These are phyloP conservation scores for Isotomurus palustris DNA, from an alignment of 2,888 invertebrate genomes.

Conservation along the genomic window DNA sequence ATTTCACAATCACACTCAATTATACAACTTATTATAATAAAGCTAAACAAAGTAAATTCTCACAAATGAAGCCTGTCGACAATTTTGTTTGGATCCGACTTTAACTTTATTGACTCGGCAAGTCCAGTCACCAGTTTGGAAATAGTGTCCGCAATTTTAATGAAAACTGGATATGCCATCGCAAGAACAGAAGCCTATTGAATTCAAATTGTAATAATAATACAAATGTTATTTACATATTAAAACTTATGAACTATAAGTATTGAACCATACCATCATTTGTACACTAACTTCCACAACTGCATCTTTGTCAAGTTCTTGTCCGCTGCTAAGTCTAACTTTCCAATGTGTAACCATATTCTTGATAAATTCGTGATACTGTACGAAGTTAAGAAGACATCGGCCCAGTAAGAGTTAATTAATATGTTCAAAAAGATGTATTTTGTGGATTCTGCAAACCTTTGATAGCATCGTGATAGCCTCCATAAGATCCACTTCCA, in stretches of 20 bases:
- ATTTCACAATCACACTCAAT: background rate
- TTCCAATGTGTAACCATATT: conserved; percentile 27
- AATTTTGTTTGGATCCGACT: conserved; percentile 6
- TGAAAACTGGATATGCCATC: conserved; percentile 28
- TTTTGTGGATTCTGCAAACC: background rate
- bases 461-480: conserved; percentile 1
- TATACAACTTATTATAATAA: background rate
- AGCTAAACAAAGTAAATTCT: background rate
- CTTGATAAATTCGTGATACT: conserved; percentile 25
- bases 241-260: no score
- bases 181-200: background rate
- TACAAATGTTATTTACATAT: no score
- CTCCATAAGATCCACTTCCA: conserved; percentile 9
- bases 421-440: background rate
- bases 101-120: background rate
- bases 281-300: conserved; percentile 18
- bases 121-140: conserved; percentile 1
- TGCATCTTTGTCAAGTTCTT: conserved; percentile 8
- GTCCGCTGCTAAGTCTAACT: background rate
- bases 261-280: conserved; percentile 12
- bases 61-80: conserved; percentile 17
- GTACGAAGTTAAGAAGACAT: background rate
- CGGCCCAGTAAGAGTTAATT: background rate
- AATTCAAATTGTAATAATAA: background rate
- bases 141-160: conserved; percentile 28